Evolutionary conservation across 1,140 invertebrate genomes (phyloP).

Genomic region (Pseudomyrmex dendroicus): DNA sequence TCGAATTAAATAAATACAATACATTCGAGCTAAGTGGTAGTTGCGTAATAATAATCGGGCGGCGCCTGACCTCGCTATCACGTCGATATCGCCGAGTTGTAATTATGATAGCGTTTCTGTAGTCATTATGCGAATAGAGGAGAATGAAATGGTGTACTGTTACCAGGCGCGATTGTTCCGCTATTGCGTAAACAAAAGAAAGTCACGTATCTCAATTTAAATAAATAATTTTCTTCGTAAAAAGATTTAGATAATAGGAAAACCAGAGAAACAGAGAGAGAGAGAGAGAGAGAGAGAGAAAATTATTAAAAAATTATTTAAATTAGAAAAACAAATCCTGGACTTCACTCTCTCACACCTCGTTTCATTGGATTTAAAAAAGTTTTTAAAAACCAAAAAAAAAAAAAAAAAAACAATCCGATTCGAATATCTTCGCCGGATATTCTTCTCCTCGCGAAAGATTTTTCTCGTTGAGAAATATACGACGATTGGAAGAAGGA

Average conservation of each 20-base stretch:
- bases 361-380: too few species aligned
- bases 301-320: too few species aligned
- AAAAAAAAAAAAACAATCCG: too few species aligned
- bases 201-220: background rate
- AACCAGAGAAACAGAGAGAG: too few species aligned
- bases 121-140: background rate
- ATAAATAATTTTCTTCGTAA: background rate
- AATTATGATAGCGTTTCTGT: background rate
- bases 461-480: too few species aligned
- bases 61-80: background rate
- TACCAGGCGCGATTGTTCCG: background rate
- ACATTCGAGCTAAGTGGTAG: background rate
- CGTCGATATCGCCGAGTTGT: background rate
- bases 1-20: constrained; percentile 39
- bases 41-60: constrained; percentile 28
- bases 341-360: too few species aligned
- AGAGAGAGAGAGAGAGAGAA: too few species aligned
- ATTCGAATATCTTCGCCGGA: too few species aligned
- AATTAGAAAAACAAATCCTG: too few species aligned
- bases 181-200: background rate
- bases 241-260: background rate
- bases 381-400: too few species aligned
- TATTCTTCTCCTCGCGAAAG: too few species aligned
- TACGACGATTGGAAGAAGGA: too few species aligned
- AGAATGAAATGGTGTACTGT: background rate